Evolutionary conservation across 2,113 vertebrate genomes (phyloP).

Genomic region (Oryzias celebensis): DNA sequence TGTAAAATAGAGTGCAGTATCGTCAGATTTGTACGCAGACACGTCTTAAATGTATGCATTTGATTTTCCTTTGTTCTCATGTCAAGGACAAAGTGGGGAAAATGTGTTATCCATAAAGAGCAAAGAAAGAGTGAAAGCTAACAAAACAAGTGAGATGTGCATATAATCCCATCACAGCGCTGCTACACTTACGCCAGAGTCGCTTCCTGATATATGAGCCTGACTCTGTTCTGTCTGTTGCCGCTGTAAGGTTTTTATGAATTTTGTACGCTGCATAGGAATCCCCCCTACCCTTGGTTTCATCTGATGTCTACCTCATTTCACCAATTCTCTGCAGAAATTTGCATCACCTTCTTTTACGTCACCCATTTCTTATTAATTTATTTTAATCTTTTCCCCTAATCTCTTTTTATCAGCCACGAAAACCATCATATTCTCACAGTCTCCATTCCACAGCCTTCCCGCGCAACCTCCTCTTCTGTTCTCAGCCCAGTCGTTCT

Average conservation of each 20-base stretch:
- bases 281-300: conserved; percentile 24
- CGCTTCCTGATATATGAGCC: too few species aligned
- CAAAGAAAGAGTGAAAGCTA: too few species aligned
- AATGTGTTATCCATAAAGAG: too few species aligned
- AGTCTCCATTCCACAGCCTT: conserved; percentile 11
- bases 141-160: too few species aligned
- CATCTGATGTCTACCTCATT: conserved; percentile 26
- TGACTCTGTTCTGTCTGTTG: conserved; percentile 1
- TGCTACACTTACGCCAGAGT: too few species aligned
- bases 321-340: neutral
- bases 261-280: conserved; percentile 34
- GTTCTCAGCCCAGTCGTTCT: conserved; percentile 3
- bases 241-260: conserved; percentile 25
- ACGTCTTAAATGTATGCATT: too few species aligned
- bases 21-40: too few species aligned
- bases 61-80: too few species aligned
- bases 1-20: too few species aligned
- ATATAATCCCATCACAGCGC: too few species aligned
- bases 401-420: conserved; percentile 13
- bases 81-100: too few species aligned
- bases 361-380: conserved; percentile 1
- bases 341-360: conserved; percentile 13
- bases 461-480: conserved; percentile 11
- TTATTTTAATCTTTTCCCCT: conserved; percentile 10
- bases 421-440: conserved; percentile 29